Evolutionary conservation across 2,888 invertebrate genomes (phyloP).

Genomic region (Melinaea menophilus): DNA sequence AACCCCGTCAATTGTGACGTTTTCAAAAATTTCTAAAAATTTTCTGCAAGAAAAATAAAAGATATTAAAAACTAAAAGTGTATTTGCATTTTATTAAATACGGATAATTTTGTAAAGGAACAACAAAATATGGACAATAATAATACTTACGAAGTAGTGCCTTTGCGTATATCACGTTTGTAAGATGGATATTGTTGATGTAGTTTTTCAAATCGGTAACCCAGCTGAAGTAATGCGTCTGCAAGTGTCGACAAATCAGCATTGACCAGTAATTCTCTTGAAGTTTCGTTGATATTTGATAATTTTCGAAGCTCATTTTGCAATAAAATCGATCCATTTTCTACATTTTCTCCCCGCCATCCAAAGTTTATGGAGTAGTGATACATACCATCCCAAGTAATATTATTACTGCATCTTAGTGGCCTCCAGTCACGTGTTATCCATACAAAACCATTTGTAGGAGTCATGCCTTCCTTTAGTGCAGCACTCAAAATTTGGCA

Average conservation of each 20-base stretch:
- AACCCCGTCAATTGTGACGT: slow-evolving; percentile 13
- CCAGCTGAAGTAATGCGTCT: slow-evolving; percentile 24
- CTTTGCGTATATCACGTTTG: slow-evolving; percentile 15
- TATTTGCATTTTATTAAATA: background rate
- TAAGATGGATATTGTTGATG: slow-evolving; percentile 8
- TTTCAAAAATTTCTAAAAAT: slow-evolving; percentile 15
- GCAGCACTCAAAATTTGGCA: slow-evolving; percentile 83
- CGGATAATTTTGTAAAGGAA: background rate
- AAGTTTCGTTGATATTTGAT: background rate
- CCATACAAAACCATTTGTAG: slow-evolving; percentile 42
- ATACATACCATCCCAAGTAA: slow-evolving; percentile 10
- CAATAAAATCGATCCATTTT: slow-evolving; percentile 11
- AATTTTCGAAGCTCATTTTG: background rate
- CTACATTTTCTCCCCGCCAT: slow-evolving; percentile 24
- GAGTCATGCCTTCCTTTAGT: slow-evolving; percentile 63
- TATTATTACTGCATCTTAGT: slow-evolving; percentile 9
- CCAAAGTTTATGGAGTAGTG: slow-evolving; percentile 38
- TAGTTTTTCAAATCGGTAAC: slow-evolving; percentile 17
- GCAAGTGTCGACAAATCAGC: slow-evolving; percentile 14
- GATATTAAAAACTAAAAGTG: background rate
- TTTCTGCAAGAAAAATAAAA: slow-evolving; percentile 18
- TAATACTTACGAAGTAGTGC: slow-evolving; percentile 12
- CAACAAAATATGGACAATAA: background rate
- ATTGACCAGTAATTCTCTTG: slow-evolving; percentile 8
- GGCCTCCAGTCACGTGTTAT: slow-evolving; percentile 47